Evolutionary conservation across 2,113 vertebrate species (phyloP).

Genomic region (Pteronura brasiliensis): DNA sequence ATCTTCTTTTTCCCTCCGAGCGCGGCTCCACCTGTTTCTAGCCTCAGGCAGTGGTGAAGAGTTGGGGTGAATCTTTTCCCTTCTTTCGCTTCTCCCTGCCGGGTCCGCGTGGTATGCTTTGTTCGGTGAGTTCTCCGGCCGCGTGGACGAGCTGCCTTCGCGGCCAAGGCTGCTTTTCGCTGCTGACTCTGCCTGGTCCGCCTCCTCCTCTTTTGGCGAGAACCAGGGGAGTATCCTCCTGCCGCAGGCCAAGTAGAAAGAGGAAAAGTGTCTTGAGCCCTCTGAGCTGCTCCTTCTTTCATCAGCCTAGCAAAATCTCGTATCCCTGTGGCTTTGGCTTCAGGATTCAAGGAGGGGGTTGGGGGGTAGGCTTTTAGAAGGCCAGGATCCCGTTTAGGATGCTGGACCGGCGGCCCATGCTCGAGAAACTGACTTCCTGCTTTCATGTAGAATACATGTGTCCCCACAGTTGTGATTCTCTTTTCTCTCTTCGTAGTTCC

Average conservation of each 20-base stretch:
- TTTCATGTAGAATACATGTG: background rate
- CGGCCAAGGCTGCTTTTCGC: background rate
- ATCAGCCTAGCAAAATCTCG: background rate
- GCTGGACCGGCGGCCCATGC: background rate
- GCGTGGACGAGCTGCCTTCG: constrained; percentile 40
- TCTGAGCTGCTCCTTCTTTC: background rate
- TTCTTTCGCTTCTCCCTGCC: background rate
- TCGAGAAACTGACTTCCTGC: constrained; percentile 24
- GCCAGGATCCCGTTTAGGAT: background rate
- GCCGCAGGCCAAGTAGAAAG: background rate
- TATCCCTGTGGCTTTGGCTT: background rate
- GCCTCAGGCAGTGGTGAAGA: background rate
- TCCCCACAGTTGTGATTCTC: background rate
- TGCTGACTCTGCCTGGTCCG: background rate
- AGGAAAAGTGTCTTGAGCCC: background rate
- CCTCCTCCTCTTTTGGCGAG: background rate
- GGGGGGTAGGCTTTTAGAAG: background rate
- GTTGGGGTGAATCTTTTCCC: background rate
- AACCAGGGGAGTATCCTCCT: background rate
- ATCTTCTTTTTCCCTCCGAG: background rate
- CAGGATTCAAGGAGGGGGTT: background rate
- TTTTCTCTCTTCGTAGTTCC: background rate
- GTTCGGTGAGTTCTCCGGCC: constrained; percentile 41
- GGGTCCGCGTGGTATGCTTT: background rate
- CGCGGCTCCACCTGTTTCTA: constrained; percentile 49